These are phyloP conservation scores for Pycnomerus fuliginosus DNA, from an alignment of 2,888 invertebrate species.

Conservation along the genomic window DNA sequence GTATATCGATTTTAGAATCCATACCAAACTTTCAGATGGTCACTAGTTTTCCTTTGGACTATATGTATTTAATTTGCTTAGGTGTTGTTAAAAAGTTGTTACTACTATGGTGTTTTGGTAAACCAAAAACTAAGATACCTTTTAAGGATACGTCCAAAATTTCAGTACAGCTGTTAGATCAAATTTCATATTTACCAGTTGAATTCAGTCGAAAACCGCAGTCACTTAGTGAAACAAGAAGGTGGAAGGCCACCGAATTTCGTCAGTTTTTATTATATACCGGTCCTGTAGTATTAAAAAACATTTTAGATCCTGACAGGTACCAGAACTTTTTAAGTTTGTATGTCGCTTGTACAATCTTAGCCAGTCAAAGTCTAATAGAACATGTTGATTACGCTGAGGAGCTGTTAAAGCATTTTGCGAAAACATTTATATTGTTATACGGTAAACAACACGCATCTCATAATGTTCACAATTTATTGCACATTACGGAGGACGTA, in stretches of 20 bases:
- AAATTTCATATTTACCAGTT: background rate
- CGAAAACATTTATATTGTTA: too few relatives aligned
- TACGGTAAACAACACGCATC: conserved; percentile 11
- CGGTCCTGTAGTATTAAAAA: conserved; percentile 3
- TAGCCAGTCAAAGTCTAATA: too few relatives aligned
- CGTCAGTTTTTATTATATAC: conserved; percentile 4
- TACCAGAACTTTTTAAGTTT: too few relatives aligned
- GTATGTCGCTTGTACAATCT: too few relatives aligned
- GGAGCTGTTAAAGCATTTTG: conserved; percentile 1
- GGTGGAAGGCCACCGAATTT: conserved; percentile 6
- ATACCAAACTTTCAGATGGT: background rate
- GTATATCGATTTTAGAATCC: background rate
- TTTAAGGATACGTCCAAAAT: background rate
- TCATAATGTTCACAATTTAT: conserved; percentile 26
- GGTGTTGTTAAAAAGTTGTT: background rate
- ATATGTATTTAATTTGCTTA: conserved; percentile 1
- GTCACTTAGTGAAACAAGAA: background rate
- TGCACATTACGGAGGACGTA: conserved; percentile 15
- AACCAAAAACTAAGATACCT: background rate
- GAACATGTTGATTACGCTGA: background rate
- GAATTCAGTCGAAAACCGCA: conserved; percentile 1
- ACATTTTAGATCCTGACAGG: too few relatives aligned
- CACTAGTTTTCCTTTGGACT: background rate
- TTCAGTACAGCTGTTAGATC: background rate
- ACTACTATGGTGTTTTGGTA: background rate